A percentile compares a stretch with the other conserved stretches of the same genome.
phyloP scores from a whole-genome alignment of 2,888 invertebrate species.

The Eilema depressum region DNA sequence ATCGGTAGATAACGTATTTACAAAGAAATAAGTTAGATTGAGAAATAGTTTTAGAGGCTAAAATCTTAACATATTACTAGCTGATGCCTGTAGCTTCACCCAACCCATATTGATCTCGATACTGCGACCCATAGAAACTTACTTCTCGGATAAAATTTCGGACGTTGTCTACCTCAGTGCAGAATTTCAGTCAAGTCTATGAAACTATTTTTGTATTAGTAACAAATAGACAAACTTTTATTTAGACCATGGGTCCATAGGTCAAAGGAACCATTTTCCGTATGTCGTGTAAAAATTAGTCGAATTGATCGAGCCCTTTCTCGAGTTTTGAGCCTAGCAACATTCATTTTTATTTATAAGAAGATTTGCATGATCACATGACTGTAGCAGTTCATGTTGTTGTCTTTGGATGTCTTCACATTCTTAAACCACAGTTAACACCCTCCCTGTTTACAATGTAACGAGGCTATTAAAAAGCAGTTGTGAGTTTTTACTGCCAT shows the following conservation, averaged over 20 bases:
- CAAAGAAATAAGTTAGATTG: background rate
- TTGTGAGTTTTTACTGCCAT: background rate
- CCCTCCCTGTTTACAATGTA: conserved; percentile 4
- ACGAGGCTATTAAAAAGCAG: background rate
- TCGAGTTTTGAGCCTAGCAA: too few relatives aligned
- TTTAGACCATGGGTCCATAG: too few relatives aligned
- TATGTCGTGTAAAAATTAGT: too few relatives aligned
- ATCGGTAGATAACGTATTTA: conserved; percentile 2
- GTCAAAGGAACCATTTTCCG: too few relatives aligned
- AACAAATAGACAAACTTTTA: background rate
- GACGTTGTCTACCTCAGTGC: background rate
- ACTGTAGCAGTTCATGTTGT: background rate
- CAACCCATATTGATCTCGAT: too few relatives aligned
- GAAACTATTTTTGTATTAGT: background rate
- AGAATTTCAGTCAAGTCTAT: background rate
- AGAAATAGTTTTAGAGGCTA: background rate
- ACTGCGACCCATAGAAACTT: background rate
- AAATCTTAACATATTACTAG: background rate
- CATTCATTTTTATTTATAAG: too few relatives aligned
- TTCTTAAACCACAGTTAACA: conserved; percentile 4
- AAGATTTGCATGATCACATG: background rate
- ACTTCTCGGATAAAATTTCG: background rate
- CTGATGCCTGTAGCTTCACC: background rate
- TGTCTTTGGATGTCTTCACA: background rate
- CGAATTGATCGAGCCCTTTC: too few relatives aligned